Base-by-base conservation (phyloP, 1,140 invertebrate genomes). In the Hormaphis cornu region DNA sequence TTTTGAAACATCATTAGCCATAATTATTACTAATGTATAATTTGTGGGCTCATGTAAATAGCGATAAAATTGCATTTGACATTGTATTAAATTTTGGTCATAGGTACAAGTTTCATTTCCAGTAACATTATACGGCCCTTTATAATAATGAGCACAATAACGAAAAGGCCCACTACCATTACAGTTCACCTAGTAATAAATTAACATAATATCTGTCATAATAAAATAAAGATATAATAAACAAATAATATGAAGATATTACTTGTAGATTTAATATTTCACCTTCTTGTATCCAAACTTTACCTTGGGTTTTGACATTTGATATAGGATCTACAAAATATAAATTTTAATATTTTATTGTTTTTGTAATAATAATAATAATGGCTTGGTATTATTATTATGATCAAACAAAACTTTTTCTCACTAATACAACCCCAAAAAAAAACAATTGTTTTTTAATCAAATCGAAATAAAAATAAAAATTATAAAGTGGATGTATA, bases 271-370 rank as follows among this genome's bases (percentile, higher is more conserved):
- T 81, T n/a, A 91, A 75, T 50, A 90, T 78, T 66, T 90, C 87
- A 52, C 88, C 89, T 52, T 88, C 86, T 73, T 90, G 84, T 16
- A 92, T 80, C 89, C 89, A 93, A 73, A 87, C 87, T 40, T 85
- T 84, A 7, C 88, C 89, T 16, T 81, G 82, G 6, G 87, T 82
- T 12, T 81, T 83, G 10, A 89, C 77, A 72, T 85, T 83, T 16
- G 79, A 76, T 69, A 91, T 80, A 1, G 88, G 86, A 74, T 81
- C 89, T 90, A 63, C 54, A 44, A 58, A 20, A 35, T 9, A 26
- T 24, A 33, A 52, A 2, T 0, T 20, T 22, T 58, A 12, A 40
- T 14, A 18, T 42, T 35, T 30, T 24, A 10, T 4, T 37, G 1
- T 42, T 3, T 20, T 5, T 8, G 24, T 8, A 18, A 54, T 26